A percentile compares a stretch with the other conserved stretches of the same genome.
phyloP scores from a whole-genome alignment of 2,797 vertebrate species.

The Sibirionetta formosa region DNA sequence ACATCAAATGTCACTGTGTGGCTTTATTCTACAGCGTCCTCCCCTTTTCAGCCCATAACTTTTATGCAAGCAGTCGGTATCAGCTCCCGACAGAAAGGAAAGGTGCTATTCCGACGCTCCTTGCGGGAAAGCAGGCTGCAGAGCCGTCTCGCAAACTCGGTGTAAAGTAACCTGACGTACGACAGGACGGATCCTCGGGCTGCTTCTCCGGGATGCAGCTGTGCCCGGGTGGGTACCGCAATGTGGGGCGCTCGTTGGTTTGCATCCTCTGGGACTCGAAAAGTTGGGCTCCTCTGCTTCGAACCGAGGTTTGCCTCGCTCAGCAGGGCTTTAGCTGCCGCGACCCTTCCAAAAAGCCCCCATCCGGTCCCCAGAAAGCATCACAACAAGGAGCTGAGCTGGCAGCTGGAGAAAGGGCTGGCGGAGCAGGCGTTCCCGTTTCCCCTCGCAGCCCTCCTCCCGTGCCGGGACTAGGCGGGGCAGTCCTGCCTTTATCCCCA shows the following conservation, averaged over 20 bases:
- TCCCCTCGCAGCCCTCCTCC: neutral
- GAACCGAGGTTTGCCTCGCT: neutral
- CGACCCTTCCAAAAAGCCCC: neutral
- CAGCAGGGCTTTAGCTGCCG: no score
- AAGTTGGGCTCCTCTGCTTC: neutral
- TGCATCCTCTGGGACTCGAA: neutral
- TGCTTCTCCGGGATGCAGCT: neutral
- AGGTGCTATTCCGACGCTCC: neutral
- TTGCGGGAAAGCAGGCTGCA: neutral
- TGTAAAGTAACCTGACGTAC: neutral
- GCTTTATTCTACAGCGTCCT: neutral
- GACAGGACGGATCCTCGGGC: neutral
- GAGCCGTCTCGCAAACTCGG: neutral
- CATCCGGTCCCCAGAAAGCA: neutral
- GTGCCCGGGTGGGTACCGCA: neutral
- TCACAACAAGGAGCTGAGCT: neutral
- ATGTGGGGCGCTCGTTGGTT: neutral
- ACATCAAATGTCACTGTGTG: neutral
- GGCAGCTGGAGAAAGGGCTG: neutral
- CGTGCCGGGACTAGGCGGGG: neutral
- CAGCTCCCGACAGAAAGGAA: fast-evolving
- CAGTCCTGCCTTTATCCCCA: slow-evolving; percentile 54
- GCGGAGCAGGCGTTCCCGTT: neutral
- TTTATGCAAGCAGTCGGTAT: fast-evolving
- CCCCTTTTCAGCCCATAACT: neutral